Evolutionary conservation across 2,888 invertebrate genomes (phyloP).

Genomic region (Chymomyza amoena): DNA sequence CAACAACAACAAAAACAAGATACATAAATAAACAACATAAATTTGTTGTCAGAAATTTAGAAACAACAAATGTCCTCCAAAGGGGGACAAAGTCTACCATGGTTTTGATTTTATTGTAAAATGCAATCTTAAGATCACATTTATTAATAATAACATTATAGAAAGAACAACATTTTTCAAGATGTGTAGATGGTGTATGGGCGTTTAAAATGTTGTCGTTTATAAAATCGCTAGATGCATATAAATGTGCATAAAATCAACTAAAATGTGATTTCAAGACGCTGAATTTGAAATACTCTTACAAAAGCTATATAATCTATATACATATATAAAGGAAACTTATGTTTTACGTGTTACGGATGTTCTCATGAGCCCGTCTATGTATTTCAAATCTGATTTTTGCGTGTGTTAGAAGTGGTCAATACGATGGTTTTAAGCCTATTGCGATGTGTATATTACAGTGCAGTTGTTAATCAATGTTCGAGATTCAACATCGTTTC

Average conservation of each 20-base stretch:
- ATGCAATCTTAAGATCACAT: constrained; percentile 69
- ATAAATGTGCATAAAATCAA: constrained; percentile 1
- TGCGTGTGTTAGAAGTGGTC: no score
- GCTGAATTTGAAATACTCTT: background rate
- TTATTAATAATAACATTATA: constrained; percentile 50
- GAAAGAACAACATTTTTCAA: constrained; percentile 6
- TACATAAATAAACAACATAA: constrained; percentile 30
- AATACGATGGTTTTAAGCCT: no score
- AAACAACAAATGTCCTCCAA: constrained; percentile 1
- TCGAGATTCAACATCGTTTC: no score
- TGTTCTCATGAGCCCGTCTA: no score
- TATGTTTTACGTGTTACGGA: no score
- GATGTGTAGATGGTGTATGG: background rate
- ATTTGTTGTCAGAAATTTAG: constrained; percentile 27
- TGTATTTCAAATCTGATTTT: no score
- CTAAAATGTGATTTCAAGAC: background rate
- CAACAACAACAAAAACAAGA: constrained; percentile 3
- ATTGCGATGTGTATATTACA: no score
- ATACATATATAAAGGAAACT: no score
- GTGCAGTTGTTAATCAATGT: no score
- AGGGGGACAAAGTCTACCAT: no score
- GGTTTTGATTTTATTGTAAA: constrained; percentile 34
- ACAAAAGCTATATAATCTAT: background rate
- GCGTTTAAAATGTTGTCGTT: background rate
- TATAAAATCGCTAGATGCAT: background rate